Evolutionary conservation across 2,113 vertebrate genomes (phyloP), one percentile per base, ranked within the genome.

Genomic region (Tonatia bakeri): DNA sequence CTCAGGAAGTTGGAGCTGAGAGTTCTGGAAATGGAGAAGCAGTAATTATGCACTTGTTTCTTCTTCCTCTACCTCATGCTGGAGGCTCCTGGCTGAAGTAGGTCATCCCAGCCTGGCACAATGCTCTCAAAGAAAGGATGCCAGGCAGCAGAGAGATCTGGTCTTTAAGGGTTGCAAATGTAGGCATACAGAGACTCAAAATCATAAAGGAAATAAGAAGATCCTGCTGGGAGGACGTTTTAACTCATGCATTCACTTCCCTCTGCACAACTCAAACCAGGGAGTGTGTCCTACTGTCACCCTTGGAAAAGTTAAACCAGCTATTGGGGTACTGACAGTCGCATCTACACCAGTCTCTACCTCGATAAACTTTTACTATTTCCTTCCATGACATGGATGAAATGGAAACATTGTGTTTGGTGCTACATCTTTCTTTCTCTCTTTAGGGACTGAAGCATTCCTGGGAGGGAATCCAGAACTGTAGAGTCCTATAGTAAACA

Each of bases 161-260:
- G 91, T 97, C 92, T 97, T 95, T 93, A 95, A 92, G 69, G 92
- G 87, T 64, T 92, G 67, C 81, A 96, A 96, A 91, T 95, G 95
- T 85, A 92, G 85, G 75, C 79, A 45, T 40, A 24, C 64, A 84
- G n/a, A 97, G 96, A 96, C 84, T 94, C 95, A 94, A 96, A 76
- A 92, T 96, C 97, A 82, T 96, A 97, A 97, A 97, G 94, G 97
- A 96, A 97, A 95, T 93, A 95, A 45, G 96, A 96, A 94, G 77
- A 95, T 97, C 94, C 85, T 93, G 88, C 94, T 97, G 94, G 96
- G 95, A 96, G 52, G 96, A 92, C 4, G 91, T 96, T 87, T 75
- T 91, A 96, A 96, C 81, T 80, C 79, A 64, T 92, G 94, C 65
- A 7, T 81, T 28, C 6, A 89, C 93, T 79, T 94, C 94, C 54